phyloP scores from a whole-genome alignment of 2,113 vertebrate species.

The Peromyscus californicus region DNA sequence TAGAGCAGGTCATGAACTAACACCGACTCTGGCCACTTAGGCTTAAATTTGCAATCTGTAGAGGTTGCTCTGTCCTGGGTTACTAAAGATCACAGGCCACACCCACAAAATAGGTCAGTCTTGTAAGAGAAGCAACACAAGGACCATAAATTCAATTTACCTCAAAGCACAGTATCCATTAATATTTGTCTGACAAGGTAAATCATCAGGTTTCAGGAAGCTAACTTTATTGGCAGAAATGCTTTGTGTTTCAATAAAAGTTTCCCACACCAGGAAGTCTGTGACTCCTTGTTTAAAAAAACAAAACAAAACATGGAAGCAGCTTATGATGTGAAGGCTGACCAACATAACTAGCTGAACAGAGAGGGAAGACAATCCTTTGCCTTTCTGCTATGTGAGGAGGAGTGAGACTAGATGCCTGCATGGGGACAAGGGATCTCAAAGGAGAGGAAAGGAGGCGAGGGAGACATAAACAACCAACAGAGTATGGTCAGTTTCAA shows the following conservation, averaged over 20 bases:
- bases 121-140: constrained; percentile 1
- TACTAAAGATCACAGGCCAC: constrained; percentile 25
- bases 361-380: background rate
- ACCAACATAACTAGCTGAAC: background rate
- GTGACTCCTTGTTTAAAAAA: background rate
- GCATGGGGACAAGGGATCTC: no score
- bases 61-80: constrained; percentile 73
- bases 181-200: background rate
- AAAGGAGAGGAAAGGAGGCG: accelerated
- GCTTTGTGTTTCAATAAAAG: background rate
- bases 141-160: background rate
- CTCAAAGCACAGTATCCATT: background rate
- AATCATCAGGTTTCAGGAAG: background rate
- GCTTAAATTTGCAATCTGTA: constrained; percentile 70
- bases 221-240: background rate
- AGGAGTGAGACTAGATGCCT: background rate
- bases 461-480: background rate
- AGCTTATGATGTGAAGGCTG: background rate
- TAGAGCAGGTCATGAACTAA: constrained; percentile 73
- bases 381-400: background rate
- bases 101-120: constrained; percentile 43
- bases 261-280: background rate
- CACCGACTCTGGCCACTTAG: constrained; percentile 73
- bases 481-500: background rate
- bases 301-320: constrained; percentile 15